Base-by-base conservation (phyloP, 1,140 invertebrate genomes). In the Lamellibrachia luymesi region DNA sequence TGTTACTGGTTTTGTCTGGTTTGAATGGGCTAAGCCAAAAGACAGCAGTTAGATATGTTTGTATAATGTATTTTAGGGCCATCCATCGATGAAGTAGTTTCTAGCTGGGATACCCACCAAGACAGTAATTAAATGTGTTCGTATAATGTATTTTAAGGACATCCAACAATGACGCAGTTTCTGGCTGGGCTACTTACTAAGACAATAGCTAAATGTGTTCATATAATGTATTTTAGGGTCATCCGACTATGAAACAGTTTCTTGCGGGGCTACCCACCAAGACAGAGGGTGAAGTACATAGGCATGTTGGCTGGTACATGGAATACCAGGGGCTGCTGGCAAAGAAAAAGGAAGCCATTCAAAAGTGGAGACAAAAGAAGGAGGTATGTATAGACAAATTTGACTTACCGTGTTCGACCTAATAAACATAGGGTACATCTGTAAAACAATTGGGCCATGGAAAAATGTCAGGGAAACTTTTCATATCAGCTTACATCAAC, bases 301-400 rank as follows among this genome's bases (percentile, higher is more conserved):
- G 95, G 27, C 96, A 96, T 93, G 96, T 96, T 92, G 94, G 94
- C 0, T 96, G 96, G 96, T 96, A 96, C 93, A 95, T 95, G 93
- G 95, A 96, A 91, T 96, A 96, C 93, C 92, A 95, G 0, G 94
- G 94, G 89, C 92, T 96, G 8, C 95, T 95, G 93, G 96, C 96
- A 91, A 94, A 94, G 22, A 96, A 96, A 94, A 96, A 96, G 94
- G 95, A 95, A 94, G 95, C 95, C 27, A 96, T 96, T 90, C 95
- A 95, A 93, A 95, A 95, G 93, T 96, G 96, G 96, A 95, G 95
- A 92, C 94, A 95, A 90, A 94, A 94, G 93, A 96, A 95, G 94
- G 95, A 96, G 95, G 96, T 96, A 93, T 92, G 49, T 92, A 93
- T 90, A 94, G 92, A 56, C 0, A 49, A 89, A 56, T 27, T 25